Evolutionary conservation across 2,797 vertebrate species (phyloP), one percentile per base, ranked within the genome.

Genomic region (Momotus momota): DNA sequence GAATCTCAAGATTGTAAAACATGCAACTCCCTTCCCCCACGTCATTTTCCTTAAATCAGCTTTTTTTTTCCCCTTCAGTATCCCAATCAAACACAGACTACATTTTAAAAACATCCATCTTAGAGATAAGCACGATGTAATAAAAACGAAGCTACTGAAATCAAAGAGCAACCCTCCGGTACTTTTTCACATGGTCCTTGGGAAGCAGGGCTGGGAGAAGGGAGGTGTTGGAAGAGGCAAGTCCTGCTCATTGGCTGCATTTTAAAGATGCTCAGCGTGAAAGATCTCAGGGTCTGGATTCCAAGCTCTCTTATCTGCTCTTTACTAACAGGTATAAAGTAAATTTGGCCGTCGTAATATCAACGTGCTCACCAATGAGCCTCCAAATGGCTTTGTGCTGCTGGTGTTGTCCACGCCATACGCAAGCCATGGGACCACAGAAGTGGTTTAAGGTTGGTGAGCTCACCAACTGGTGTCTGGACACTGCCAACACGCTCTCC

Each of bases 1-100:
- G 86, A 93, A 90, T 94, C 61, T 94, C 88, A 96, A 77, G 86
- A 86, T 4, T 81, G 73, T 49, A 58, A 95, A 94, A 38, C 41
- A 90, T 6, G 71, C 17, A 35, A 64, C 57, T 45, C 33, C 66
- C 86, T 72, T 80, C 58, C 74, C 38, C 67, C 49, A 62, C 29
- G 33, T 40, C 25, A 35, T 73, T 91, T 77, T 75, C 67, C 64
- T 93, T 55, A 86, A 79, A 83, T 81, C 87, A 95, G 80, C 78
- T 61, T 67, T 84, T 94, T 66, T 66, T 25, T 89, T 80, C 45
- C 35, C 35, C 66, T 89, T 78, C 65, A 74, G 41, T 22, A 40
- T 74, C 21, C 48, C 33, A 65, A 71, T 18, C 55, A 90, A 93
- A 79, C 16, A 72, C 26, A 85, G 86, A 71, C 12, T 67, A 57